Base-by-base conservation (phyloP, 2,797 vertebrate genomes). In the Centropyge bicolor region DNA sequence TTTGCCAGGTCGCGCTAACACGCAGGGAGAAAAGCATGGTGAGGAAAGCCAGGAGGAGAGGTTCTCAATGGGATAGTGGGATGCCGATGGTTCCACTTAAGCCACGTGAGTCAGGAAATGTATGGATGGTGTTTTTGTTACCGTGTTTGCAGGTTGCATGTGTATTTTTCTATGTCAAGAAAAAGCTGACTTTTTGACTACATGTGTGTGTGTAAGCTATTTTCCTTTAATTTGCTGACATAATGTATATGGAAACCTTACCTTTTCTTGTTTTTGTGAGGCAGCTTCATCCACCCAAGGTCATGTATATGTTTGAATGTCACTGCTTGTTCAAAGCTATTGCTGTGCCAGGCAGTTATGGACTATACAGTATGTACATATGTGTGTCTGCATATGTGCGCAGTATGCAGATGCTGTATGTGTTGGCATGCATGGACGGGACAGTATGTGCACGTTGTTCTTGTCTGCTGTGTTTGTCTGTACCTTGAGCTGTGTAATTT, bases 1-100 rank as follows among this genome's bases (percentile, higher is more conserved):
- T 48, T 80, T 65, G 31, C 3, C 35, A 14, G 65, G 35, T 75
- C 52, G 51, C 38, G 11, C 35, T 48, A 14, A 51, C 38, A 64
- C 36, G 1, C 70, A 80, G 63, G 24, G 59, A 67, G 52, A 40
- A 63, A 72, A 76, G 66, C 59, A 93, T 91, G 90, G 82, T 86
- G 86, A 94, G 78, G 71, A 92, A 83, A 87, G 52, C 70, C 59
- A 90, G 52, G 85, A 90, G 66, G 70, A 81, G 64, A 1, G 40
- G 82, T 59, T 67, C 88, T 74, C 71, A 84, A 12, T 85, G 79
- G 89, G 90, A 93, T 22, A 84, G 78, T 46, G 88, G 88, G 74
- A 91, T 94, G 65, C 87, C 76, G 20, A 92, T 94, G 92, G 92
- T 93, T 63, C 91, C 70, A 4, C 86, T 94, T 8, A 90, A 90